Evolutionary conservation across 2,888 invertebrate genomes (phyloP).

Genomic region (Argynnis bischoffii): DNA sequence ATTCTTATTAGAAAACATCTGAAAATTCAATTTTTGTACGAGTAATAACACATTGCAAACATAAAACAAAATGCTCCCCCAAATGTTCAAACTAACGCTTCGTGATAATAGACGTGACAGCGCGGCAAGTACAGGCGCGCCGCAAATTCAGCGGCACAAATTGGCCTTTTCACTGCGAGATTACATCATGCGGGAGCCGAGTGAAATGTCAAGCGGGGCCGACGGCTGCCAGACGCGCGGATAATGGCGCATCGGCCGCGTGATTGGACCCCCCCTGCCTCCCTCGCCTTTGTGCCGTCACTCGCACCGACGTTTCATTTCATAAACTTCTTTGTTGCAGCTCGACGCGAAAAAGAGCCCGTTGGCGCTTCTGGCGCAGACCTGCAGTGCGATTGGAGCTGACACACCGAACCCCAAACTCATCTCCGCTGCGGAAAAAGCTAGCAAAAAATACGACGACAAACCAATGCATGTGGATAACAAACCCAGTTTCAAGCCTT

Average conservation of each 20-base stretch:
- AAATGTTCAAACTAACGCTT: constrained; percentile 51
- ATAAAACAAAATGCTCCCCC: constrained; percentile 50
- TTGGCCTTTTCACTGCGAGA: constrained; percentile 83
- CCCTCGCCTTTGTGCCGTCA: constrained; percentile 78
- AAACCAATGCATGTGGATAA: constrained; percentile 82
- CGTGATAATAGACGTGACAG: constrained; percentile 76
- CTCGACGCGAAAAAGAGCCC: constrained; percentile 99
- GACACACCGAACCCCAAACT: constrained; percentile 91
- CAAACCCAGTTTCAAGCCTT: constrained; percentile 89
- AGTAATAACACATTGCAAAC: constrained; percentile 37
- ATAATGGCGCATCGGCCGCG: constrained; percentile 82
- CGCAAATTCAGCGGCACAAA: constrained; percentile 82
- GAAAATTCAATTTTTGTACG: constrained; percentile 17
- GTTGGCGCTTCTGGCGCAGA: constrained; percentile 96
- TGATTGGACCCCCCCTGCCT: constrained; percentile 73
- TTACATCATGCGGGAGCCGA: constrained; percentile 82
- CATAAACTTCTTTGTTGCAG: constrained; percentile 87
- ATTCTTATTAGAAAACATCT: constrained; percentile 20
- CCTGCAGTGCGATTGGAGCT: constrained; percentile 98
- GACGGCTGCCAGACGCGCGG: constrained; percentile 82
- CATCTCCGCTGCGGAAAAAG: constrained; percentile 88
- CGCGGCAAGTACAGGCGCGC: constrained; percentile 76
- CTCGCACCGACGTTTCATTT: constrained; percentile 79
- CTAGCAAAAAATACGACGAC: constrained; percentile 85
- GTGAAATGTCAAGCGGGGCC: constrained; percentile 83